Evolutionary conservation across 2,797 vertebrate species (phyloP).

Genomic region (Danio aesculapii): DNA sequence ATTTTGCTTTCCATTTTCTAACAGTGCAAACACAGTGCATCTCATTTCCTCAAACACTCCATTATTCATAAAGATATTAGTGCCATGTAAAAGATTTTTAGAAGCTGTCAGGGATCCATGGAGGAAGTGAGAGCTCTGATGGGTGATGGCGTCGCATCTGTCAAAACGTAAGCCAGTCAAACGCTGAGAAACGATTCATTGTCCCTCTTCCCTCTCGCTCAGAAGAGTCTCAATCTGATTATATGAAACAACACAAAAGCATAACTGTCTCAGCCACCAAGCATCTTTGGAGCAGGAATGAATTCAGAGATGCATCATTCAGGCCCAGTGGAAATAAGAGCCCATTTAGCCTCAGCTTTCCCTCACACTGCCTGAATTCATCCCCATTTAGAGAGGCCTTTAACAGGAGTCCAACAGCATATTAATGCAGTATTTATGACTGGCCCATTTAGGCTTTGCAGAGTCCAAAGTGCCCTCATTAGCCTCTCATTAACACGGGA

Average conservation of each 20-base stretch:
- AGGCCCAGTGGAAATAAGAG: conserved; percentile 24
- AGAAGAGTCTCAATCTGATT: conserved; percentile 41
- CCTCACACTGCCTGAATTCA: conserved; percentile 42
- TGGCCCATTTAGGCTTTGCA: conserved; percentile 55
- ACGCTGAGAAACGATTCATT: conserved; percentile 30
- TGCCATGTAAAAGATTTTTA: conserved; percentile 46
- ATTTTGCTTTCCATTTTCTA: conserved; percentile 30
- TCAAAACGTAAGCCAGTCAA: conserved; percentile 31
- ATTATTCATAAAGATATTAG: conserved; percentile 50
- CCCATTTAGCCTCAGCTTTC: conserved; percentile 38
- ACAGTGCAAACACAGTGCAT: conserved; percentile 8
- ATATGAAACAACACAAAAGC: conserved; percentile 37
- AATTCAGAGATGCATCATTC: conserved; percentile 23
- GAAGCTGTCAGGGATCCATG: conserved; percentile 40
- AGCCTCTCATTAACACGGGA: conserved; percentile 61
- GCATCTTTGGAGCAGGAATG: background rate
- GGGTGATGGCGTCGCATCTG: conserved; percentile 19
- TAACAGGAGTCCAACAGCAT: conserved; percentile 49
- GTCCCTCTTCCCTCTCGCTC: background rate
- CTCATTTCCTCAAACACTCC: conserved; percentile 29
- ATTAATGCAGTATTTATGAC: conserved; percentile 63
- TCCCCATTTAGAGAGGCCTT: conserved; percentile 43
- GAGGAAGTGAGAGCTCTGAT: conserved; percentile 29
- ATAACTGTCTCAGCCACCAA: conserved; percentile 29
- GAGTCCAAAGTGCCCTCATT: conserved; percentile 60